Percentiles rank a stretch among this genome's conserved stretches.
These are phyloP conservation scores for Epirrhoe alternata DNA, from an alignment of 2,888 invertebrate genomes.

Conservation along the genomic window DNA sequence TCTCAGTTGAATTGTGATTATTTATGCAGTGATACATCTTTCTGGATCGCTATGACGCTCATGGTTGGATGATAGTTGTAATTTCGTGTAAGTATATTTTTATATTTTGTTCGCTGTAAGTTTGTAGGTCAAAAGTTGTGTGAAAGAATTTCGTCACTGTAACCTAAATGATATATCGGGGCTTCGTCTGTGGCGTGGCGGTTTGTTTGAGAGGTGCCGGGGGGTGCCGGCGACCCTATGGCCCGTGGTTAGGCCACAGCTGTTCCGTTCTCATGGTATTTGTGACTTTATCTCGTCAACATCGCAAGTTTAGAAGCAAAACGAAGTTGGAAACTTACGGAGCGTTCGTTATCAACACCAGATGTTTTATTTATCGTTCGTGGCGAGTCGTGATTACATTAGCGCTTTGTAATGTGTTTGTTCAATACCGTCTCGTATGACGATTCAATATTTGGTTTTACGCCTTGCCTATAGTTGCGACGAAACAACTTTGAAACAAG, in stretches of 20 bases:
- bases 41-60: constrained; percentile 77
- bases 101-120: constrained; percentile 44
- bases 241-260: constrained; percentile 48
- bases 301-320: constrained; percentile 30
- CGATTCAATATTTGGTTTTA: constrained; percentile 35
- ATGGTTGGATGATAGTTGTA: constrained; percentile 82
- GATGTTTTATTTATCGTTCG: constrained; percentile 53
- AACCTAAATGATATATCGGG: constrained; percentile 45
- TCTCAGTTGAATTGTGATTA: constrained; percentile 83
- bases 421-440: constrained; percentile 35
- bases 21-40: constrained; percentile 79
- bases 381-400: constrained; percentile 38
- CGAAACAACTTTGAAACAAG: constrained; percentile 9
- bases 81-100: constrained; percentile 70
- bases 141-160: constrained; percentile 60
- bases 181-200: constrained; percentile 71
- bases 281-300: constrained; percentile 25
- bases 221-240: constrained; percentile 53
- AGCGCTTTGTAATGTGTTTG: constrained; percentile 43
- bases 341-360: constrained; percentile 49
- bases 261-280: constrained; percentile 48
- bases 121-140: constrained; percentile 47
- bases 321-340: constrained; percentile 37
- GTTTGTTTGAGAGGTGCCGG: constrained; percentile 53
- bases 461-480: constrained; percentile 7